Evolutionary conservation across 30 jellyfish, hydroid and myxozoan species (phyloP).

Genomic region (Aurelia aurita complex sp. Pacific): DNA sequence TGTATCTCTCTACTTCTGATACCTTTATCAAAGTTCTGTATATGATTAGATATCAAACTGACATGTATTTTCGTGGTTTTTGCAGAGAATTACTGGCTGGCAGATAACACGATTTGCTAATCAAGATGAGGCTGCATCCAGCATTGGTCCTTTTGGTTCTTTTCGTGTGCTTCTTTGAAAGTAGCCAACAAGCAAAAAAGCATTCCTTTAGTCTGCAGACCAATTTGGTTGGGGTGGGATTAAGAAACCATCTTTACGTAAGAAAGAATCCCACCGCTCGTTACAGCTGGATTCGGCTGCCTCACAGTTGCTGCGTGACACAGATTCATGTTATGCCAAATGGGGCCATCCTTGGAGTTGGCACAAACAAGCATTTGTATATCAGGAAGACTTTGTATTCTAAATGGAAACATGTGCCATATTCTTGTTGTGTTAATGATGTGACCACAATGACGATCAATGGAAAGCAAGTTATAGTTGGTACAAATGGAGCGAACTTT

Average conservation of each 20-base stretch:
- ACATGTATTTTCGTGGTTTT: too few species aligned
- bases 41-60: too few species aligned
- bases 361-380: constrained; percentile 10
- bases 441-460: background rate
- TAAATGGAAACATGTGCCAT: constrained; percentile 8
- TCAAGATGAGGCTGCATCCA: too few species aligned
- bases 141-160: too few species aligned
- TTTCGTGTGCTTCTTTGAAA: too few species aligned
- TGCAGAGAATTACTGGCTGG: too few species aligned
- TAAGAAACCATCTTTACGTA: constrained; percentile 4
- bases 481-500: background rate
- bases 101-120: too few species aligned
- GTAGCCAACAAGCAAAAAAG: too few species aligned
- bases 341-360: constrained; percentile 29
- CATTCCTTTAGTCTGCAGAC: background rate
- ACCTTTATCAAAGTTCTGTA: too few species aligned
- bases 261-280: background rate
- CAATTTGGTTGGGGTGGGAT: constrained; percentile 2
- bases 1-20: too few species aligned
- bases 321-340: background rate
- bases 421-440: constrained; percentile 28
- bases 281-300: background rate
- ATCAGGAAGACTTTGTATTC: constrained; percentile 1
- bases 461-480: constrained; percentile 1
- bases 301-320: constrained; percentile 27